These are phyloP conservation scores for Sinotaia quadrata DNA, from an alignment of 2,888 invertebrate genomes.

Conservation along the genomic window DNA sequence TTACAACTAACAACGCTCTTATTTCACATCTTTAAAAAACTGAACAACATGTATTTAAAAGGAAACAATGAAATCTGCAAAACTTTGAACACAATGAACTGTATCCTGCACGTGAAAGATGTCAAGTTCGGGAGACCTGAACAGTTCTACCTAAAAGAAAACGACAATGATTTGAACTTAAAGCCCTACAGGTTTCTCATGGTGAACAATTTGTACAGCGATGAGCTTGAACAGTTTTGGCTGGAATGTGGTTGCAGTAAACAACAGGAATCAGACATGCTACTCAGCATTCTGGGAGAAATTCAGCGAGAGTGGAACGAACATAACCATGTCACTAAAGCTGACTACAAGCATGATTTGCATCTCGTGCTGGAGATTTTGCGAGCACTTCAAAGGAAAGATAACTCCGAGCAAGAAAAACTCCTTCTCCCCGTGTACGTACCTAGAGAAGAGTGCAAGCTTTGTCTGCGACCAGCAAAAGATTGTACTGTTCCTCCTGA, in stretches of 20 bases:
- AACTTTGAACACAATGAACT: not conserved
- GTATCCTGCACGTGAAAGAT: not conserved
- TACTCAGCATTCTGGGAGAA: constrained; percentile 1
- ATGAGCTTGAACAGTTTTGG: not conserved
- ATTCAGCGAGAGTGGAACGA: constrained; percentile 10
- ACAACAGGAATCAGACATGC: constrained; percentile 1
- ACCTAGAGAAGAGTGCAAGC: constrained; percentile 12
- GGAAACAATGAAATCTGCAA: not conserved
- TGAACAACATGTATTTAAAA: not conserved
- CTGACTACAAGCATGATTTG: not conserved
- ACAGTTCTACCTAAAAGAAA: constrained; percentile 11
- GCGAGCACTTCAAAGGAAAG: not conserved
- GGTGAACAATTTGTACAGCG: not conserved
- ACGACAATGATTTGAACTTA: constrained; percentile 6
- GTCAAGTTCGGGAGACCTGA: not conserved
- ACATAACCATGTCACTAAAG: not conserved
- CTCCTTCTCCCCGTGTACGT: constrained; percentile 27
- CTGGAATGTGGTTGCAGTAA: not conserved
- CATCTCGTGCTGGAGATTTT: constrained; percentile 18
- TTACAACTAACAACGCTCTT: not conserved
- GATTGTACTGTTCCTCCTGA: constrained; percentile 23
- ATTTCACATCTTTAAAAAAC: constrained; percentile 3
- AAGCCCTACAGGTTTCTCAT: constrained; percentile 16
- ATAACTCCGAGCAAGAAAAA: not conserved
- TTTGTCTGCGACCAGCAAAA: constrained; percentile 22